Conservation (phyloP, 1,140 invertebrate species). For the Nebria ingens region DNA sequence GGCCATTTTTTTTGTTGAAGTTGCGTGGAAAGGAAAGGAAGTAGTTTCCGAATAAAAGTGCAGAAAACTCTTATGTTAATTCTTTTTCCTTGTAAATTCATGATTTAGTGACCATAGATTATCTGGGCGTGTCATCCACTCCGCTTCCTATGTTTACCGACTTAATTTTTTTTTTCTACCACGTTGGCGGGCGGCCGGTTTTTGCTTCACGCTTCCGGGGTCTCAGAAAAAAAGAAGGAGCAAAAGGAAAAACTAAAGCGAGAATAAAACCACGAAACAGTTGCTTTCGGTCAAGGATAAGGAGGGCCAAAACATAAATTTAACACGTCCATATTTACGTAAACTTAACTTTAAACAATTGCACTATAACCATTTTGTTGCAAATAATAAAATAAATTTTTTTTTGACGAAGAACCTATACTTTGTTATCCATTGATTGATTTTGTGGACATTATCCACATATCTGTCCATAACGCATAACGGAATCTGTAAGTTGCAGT, state of each 20-base stretch:
- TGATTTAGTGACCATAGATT: slow-evolving; percentile 1
- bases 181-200: no score
- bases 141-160: background rate
- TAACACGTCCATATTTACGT: background rate
- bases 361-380: no score
- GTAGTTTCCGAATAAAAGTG: background rate
- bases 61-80: background rate
- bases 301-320: slow-evolving; percentile 1
- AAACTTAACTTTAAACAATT: no score
- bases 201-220: background rate
- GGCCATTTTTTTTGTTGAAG: no score
- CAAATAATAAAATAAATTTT: no score
- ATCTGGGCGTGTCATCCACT: slow-evolving; percentile 4
- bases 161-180: slow-evolving; percentile 9
- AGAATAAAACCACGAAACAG: slow-evolving; percentile 3
- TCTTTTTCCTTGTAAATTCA: background rate
- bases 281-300: slow-evolving; percentile 4
- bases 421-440: no score
- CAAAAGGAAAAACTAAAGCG: no score
- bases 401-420: no score
- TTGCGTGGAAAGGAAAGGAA: no score
- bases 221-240: background rate
- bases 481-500: no score
- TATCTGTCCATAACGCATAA: no score
- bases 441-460: no score